Evolutionary conservation across 2,888 invertebrate genomes (phyloP).

Genomic region (Homarus gammarus): DNA sequence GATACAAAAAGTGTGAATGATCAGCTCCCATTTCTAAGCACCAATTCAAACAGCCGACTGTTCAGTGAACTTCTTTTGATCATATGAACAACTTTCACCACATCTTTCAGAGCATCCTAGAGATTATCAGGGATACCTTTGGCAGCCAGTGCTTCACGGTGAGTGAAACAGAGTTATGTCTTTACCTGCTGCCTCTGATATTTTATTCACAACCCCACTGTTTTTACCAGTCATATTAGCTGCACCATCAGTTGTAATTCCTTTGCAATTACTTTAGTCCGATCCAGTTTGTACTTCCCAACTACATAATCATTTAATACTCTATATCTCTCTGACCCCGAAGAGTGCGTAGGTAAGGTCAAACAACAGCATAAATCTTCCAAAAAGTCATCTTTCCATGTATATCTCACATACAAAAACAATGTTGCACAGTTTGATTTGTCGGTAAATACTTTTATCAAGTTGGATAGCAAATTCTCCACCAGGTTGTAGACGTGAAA

Average conservation of each 20-base stretch:
- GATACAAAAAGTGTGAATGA: too few relatives aligned
- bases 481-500: slow-evolving; percentile 8
- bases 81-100: background rate
- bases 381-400: slow-evolving; percentile 11
- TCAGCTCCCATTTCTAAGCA: too few relatives aligned
- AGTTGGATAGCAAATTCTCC: too few relatives aligned
- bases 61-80: background rate
- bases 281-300: background rate
- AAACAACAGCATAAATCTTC: background rate
- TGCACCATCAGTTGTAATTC: background rate
- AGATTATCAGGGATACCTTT: background rate
- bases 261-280: background rate
- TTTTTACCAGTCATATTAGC: too few relatives aligned
- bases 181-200: too few relatives aligned
- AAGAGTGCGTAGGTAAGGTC: slow-evolving; percentile 15
- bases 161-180: background rate
- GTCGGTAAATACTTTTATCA: slow-evolving; percentile 3
- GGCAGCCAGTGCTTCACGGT: background rate
- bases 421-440: slow-evolving; percentile 11
- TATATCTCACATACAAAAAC: slow-evolving; percentile 6
- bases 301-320: background rate
- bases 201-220: too few relatives aligned
- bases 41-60: too few relatives aligned
- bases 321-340: background rate
- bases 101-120: background rate